Percentiles rank a stretch among this genome's conserved stretches.
phyloP scores from a whole-genome alignment of 2,888 invertebrate species.

The Clivina fossor region DNA sequence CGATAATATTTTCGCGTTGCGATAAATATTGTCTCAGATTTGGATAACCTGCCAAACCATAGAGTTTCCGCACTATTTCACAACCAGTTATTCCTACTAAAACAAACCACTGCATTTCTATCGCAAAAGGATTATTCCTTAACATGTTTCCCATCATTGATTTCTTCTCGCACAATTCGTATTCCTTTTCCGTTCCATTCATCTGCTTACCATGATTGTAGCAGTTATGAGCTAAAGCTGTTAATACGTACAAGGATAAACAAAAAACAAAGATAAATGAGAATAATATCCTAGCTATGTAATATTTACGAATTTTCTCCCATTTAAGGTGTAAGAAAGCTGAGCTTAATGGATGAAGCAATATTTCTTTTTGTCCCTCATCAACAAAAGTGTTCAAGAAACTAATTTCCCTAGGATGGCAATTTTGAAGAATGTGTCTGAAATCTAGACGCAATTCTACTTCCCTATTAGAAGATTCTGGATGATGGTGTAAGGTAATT shows the following conservation, averaged over 20 bases:
- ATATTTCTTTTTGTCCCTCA: conserved; percentile 84
- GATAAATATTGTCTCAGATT: conserved; percentile 80
- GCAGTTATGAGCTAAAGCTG: conserved; percentile 81
- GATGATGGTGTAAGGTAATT: conserved; percentile 75
- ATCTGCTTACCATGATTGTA: conserved; percentile 79
- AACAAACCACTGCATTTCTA: conserved; percentile 84
- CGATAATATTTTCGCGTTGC: conserved; percentile 82
- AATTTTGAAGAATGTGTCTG: conserved; percentile 78
- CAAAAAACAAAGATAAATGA: conserved; percentile 79
- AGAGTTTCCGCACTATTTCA: conserved; percentile 78
- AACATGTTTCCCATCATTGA: conserved; percentile 76
- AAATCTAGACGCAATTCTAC: conserved; percentile 82
- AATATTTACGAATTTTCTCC: conserved; percentile 88
- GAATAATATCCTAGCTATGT: conserved; percentile 75
- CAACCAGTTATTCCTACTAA: conserved; percentile 76
- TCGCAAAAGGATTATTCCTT: conserved; percentile 72
- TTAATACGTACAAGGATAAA: conserved; percentile 78
- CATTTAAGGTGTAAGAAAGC: conserved; percentile 87
- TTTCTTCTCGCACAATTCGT: conserved; percentile 75
- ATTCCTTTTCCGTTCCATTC: conserved; percentile 57
- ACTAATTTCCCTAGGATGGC: conserved; percentile 81
- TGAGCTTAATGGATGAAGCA: conserved; percentile 84
- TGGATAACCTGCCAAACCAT: conserved; percentile 79
- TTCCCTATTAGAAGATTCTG: conserved; percentile 75
- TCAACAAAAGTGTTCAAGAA: conserved; percentile 85